These are phyloP conservation scores for Protodeltote pygarga DNA, from an alignment of 2,888 invertebrate genomes.

Conservation along the genomic window DNA sequence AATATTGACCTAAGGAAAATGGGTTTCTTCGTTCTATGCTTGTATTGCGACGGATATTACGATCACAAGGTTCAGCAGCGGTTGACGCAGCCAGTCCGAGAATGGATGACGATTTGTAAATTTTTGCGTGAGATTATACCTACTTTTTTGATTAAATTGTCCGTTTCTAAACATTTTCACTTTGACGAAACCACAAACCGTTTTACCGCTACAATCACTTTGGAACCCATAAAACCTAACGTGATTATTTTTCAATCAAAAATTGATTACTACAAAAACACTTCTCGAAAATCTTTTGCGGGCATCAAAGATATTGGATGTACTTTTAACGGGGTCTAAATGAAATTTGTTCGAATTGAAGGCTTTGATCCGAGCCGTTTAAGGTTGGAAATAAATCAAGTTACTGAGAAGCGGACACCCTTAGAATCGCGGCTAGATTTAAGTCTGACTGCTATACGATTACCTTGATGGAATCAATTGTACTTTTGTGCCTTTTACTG, in stretches of 20 bases:
- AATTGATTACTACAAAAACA: slow-evolving; percentile 31
- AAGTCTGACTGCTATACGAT: slow-evolving; percentile 21
- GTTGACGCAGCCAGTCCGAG: too few species aligned
- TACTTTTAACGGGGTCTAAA: slow-evolving; percentile 24
- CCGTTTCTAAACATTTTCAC: not conserved
- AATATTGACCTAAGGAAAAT: too few species aligned
- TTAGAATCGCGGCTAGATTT: slow-evolving; percentile 6
- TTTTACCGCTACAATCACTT: not conserved
- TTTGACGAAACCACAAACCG: not conserved
- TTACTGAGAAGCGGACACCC: slow-evolving; percentile 34
- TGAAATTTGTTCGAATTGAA: slow-evolving; percentile 31
- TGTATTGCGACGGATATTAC: too few species aligned
- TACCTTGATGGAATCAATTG: slow-evolving; percentile 37
- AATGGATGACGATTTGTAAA: too few species aligned
- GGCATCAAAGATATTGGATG: slow-evolving; percentile 25
- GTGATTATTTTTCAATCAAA: slow-evolving; percentile 31
- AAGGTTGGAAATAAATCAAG: slow-evolving; percentile 30
- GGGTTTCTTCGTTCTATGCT: too few species aligned
- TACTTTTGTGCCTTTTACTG: slow-evolving; percentile 31
- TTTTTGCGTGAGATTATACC: too few species aligned
- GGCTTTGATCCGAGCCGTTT: slow-evolving; percentile 38
- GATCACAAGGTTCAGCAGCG: too few species aligned
- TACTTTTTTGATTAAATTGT: not conserved
- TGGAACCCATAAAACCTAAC: slow-evolving; percentile 10
- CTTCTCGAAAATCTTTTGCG: slow-evolving; percentile 13